These are phyloP conservation scores for Symphodus melops DNA, from an alignment of 2,113 vertebrate genomes.

Conservation along the genomic window DNA sequence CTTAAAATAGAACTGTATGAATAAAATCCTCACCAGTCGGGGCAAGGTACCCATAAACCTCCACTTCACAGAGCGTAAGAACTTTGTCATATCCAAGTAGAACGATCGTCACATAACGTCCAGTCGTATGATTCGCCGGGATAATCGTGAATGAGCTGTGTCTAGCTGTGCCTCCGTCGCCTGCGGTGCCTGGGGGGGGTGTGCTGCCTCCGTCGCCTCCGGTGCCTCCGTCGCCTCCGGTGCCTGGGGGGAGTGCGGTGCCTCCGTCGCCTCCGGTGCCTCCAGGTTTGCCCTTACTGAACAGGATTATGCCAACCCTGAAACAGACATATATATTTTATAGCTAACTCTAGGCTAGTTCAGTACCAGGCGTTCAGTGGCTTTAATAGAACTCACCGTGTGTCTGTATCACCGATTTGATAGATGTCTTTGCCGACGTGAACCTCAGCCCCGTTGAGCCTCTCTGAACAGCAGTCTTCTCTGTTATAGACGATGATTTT, in stretches of 20 bases:
- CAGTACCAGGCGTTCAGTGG: background rate
- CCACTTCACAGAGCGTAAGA: conserved; percentile 58
- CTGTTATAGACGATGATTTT: too few relatives aligned
- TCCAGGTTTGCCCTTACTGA: too few relatives aligned
- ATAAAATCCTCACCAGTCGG: conserved; percentile 46
- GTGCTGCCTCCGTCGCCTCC: too few relatives aligned
- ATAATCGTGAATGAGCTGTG: background rate
- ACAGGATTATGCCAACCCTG: too few relatives aligned
- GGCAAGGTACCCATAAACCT: conserved; percentile 60
- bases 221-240: too few relatives aligned
- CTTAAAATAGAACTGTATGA: too few relatives aligned
- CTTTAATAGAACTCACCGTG: conserved; percentile 23
- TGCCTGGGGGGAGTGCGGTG: too few relatives aligned
- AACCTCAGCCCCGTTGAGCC: conserved; percentile 26
- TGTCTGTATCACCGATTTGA: conserved; percentile 8
- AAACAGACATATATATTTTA: too few relatives aligned
- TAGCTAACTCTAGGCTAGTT: background rate
- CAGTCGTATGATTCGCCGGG: background rate
- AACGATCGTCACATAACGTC: conserved; percentile 45
- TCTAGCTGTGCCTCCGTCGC: too few relatives aligned
- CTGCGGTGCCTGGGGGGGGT: too few relatives aligned
- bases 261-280: too few relatives aligned
- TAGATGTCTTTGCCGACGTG: conserved; percentile 4
- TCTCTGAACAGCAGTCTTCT: conserved; percentile 29
- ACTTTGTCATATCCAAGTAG: fast-evolving